Evolutionary conservation across 2,113 vertebrate genomes (phyloP), one percentile per base, ranked within the genome.

Genomic region (Xiphias gladius): DNA sequence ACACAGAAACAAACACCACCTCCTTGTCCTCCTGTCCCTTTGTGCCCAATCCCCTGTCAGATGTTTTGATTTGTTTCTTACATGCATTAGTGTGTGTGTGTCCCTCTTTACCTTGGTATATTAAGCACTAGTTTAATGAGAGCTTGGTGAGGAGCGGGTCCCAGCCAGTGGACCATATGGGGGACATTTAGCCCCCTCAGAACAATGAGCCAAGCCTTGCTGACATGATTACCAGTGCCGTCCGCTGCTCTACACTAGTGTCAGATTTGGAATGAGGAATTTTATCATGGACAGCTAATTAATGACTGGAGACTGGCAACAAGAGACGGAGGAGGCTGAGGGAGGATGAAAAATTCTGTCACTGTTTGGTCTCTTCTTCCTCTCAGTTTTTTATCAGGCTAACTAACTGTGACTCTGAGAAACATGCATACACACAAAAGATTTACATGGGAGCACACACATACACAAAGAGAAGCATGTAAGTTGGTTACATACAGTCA

Each of bases 91-190:
- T 67, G 75, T 76, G 68, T 69, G 83, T 79, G 79, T 43, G 39
- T 66, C 8, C 63, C 81, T 73, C 76, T 88, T 77, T 96, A 97
- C 89, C 86, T 92, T 96, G 96, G 96, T 96, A 94, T 96, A 95
- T 87, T 88, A 84, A 88, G 83, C 82, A 94, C 95, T 96, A 96
- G 97, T 98, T 97, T 97, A 94, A 93, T 90, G 89, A 90, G 59
- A 87, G 87, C 70, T 82, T 83, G 82, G 78, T 89, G 96, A 97
- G 96, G 96, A 97, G 96, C 95, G 94, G 97, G 96, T 96, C 96
- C 94, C 95, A 95, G 96, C 96, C 96, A 97, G 96, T 94, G 94
- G 95, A 97, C 96, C 97, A 98, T 98, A 99, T 98, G 97, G 97
- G 95, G 96, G 95, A 95, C 96, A 97, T 98, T 98, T 97, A 97